These are phyloP conservation scores for Sebastolobus altivelis DNA, from an alignment of 2,797 vertebrate species.

Conservation along the genomic window DNA sequence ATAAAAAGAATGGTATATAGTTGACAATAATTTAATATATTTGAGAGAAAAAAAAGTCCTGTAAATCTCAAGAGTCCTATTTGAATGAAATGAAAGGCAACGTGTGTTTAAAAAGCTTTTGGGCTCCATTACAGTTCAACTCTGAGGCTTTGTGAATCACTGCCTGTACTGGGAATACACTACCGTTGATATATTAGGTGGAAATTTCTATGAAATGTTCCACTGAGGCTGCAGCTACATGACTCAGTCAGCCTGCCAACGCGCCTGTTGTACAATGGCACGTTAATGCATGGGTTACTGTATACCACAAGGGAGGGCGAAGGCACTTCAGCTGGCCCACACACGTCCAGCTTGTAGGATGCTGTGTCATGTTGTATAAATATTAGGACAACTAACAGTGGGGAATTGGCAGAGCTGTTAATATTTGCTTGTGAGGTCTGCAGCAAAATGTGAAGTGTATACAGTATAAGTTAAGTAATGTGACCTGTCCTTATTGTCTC, in stretches of 20 bases:
- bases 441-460: neutral
- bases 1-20: neutral
- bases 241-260: slow-evolving; percentile 62
- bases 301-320: slow-evolving; percentile 37
- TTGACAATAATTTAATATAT: neutral
- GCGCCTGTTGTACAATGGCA: slow-evolving; percentile 23
- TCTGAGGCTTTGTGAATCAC: slow-evolving; percentile 51
- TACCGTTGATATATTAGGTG: slow-evolving; percentile 17
- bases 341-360: slow-evolving; percentile 37
- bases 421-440: slow-evolving; percentile 19
- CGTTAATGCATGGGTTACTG: slow-evolving; percentile 41
- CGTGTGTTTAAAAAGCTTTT: slow-evolving; percentile 35
- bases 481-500: neutral
- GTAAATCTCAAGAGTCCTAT: slow-evolving; percentile 4
- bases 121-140: slow-evolving; percentile 13
- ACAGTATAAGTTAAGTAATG: neutral
- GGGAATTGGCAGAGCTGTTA: slow-evolving; percentile 7
- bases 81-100: slow-evolving; percentile 36
- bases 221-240: slow-evolving; percentile 33
- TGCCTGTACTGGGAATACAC: slow-evolving; percentile 10
- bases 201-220: slow-evolving; percentile 31
- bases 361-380: slow-evolving; percentile 42
- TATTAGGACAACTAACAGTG: slow-evolving; percentile 13
- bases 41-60: neutral
- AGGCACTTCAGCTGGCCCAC: slow-evolving; percentile 41